A percentile compares a stretch with the other conserved stretches of the same genome.
phyloP scores from a whole-genome alignment of 2,113 vertebrate species.

The Canis aureus region DNA sequence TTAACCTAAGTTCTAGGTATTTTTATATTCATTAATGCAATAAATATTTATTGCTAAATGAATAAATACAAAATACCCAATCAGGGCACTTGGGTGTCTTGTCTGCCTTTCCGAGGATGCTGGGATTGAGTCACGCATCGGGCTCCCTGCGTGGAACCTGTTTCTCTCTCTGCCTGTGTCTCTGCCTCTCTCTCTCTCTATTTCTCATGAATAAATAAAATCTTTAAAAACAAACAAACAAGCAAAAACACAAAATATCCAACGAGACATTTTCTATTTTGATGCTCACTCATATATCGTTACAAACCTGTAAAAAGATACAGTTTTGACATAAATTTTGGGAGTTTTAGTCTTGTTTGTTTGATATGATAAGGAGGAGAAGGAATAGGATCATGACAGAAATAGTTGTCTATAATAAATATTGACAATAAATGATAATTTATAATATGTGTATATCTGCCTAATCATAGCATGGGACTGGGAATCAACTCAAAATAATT shows the following conservation, averaged over 20 bases:
- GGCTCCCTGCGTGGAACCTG: too few species aligned
- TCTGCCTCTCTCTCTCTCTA: too few species aligned
- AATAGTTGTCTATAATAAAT: background rate
- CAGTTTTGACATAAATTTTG: background rate
- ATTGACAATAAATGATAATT: background rate
- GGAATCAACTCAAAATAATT: background rate
- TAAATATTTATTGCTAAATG: background rate
- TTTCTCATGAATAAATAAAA: too few species aligned
- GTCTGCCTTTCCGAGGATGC: too few species aligned
- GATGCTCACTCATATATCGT: background rate
- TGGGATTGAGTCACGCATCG: too few species aligned
- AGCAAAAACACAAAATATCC: background rate
- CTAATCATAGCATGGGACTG: background rate
- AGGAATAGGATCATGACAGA: background rate
- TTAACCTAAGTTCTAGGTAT: background rate
- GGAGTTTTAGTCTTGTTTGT: background rate
- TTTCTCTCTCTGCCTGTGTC: too few species aligned
- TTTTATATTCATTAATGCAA: background rate
- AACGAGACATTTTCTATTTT: background rate
- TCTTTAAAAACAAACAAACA: too few species aligned
- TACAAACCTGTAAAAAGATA: background rate
- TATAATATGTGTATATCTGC: background rate
- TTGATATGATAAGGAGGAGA: background rate
- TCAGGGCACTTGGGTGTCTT: too few species aligned
- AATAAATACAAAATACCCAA: background rate